Conservation (phyloP, 2,797 vertebrate species). For the Triplophysa yarkandensis region DNA sequence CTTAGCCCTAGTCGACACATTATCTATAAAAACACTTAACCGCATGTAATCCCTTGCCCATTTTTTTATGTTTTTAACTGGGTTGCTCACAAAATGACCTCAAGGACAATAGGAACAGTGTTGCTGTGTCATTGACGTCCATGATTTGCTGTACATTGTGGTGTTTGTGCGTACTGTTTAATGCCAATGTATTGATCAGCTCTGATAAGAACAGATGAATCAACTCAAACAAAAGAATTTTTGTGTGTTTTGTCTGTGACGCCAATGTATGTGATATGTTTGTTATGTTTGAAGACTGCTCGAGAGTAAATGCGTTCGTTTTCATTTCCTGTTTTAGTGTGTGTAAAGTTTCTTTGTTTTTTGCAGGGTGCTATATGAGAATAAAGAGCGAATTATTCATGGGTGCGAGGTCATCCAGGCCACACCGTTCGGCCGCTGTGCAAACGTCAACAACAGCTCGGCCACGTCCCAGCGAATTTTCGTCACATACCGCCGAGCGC, state of each 20-base stretch:
- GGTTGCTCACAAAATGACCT: background rate
- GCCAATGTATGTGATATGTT: background rate
- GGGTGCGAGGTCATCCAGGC: slow-evolving; percentile 95
- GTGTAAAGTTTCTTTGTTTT: background rate
- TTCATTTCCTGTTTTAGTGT: slow-evolving; percentile 16
- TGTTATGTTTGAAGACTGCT: background rate
- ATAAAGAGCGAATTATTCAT: slow-evolving; percentile 91
- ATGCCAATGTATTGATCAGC: background rate
- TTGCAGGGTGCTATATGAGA: slow-evolving; percentile 91
- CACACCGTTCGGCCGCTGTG: slow-evolving; percentile 95
- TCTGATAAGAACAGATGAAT: background rate
- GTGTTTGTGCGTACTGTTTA: background rate
- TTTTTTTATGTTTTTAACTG: background rate
- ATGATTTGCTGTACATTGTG: slow-evolving; percentile 7
- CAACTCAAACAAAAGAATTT: background rate
- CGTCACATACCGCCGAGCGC: slow-evolving; percentile 88
- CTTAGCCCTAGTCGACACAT: background rate
- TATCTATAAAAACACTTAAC: background rate
- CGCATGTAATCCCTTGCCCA: background rate
- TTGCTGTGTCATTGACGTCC: background rate
- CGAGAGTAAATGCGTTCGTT: background rate
- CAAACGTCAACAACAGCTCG: slow-evolving; percentile 99
- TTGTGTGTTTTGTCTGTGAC: background rate
- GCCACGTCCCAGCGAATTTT: slow-evolving; percentile 93
- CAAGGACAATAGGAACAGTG: slow-evolving; percentile 2